These are phyloP conservation scores for Athalia cordata DNA, from an alignment of 2,888 invertebrate species.

Conservation along the genomic window DNA sequence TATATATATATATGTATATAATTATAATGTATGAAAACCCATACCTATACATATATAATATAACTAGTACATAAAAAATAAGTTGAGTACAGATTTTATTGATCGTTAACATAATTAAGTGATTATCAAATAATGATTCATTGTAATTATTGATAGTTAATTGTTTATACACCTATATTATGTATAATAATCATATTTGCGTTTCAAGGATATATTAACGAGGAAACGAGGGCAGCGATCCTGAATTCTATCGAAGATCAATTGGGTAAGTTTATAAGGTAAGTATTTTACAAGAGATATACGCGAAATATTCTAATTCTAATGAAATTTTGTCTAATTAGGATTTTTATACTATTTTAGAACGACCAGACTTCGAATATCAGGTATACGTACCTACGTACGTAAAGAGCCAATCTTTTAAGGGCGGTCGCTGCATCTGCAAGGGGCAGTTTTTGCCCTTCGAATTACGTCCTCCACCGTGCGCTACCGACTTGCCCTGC, in stretches of 20 bases:
- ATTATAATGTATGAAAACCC: slow-evolving; percentile 17
- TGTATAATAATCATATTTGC: too few relatives aligned
- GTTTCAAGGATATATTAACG: too few relatives aligned
- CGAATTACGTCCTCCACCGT: not conserved
- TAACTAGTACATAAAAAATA: not conserved
- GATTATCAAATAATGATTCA: too few relatives aligned
- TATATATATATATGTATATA: slow-evolving; percentile 31
- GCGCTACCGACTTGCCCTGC: not conserved
- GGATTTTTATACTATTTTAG: not conserved
- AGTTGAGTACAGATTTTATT: not conserved
- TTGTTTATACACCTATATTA: too few relatives aligned
- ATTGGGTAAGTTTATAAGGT: too few relatives aligned
- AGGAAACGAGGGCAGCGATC: too few relatives aligned
- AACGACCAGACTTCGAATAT: not conserved
- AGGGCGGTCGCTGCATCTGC: slow-evolving; percentile 46
- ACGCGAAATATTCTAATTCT: too few relatives aligned
- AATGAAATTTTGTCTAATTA: too few relatives aligned
- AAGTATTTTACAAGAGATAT: too few relatives aligned
- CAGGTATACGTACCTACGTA: slow-evolving; percentile 42
- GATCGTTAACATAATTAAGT: too few relatives aligned
- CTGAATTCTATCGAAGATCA: too few relatives aligned
- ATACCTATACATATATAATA: slow-evolving; percentile 12
- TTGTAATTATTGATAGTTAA: too few relatives aligned
- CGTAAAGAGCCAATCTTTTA: slow-evolving; percentile 37
- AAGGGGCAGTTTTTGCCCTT: slow-evolving; percentile 58